These are phyloP conservation scores for Smutsia temminckii DNA, from an alignment of 2,797 vertebrate species.

Conservation along the genomic window DNA sequence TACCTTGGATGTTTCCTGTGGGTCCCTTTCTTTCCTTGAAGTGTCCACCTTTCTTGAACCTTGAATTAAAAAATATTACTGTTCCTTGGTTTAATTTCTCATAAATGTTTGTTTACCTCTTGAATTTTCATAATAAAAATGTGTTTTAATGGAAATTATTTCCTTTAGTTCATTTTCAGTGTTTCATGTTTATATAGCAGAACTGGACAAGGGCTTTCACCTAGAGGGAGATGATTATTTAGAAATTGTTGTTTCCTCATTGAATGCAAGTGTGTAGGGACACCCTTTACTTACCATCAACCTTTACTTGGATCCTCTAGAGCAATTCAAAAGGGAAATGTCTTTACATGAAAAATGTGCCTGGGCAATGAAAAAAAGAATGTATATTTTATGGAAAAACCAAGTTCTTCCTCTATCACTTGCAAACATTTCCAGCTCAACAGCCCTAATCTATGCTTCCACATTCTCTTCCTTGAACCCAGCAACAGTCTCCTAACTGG, in stretches of 20 bases:
- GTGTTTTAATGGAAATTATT: background rate
- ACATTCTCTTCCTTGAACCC: background rate
- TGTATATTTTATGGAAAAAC: background rate
- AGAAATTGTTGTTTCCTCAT: conserved; percentile 21
- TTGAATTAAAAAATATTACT: conserved; percentile 2
- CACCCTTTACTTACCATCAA: background rate
- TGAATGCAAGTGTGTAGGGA: background rate
- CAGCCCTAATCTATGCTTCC: background rate
- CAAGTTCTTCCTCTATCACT: background rate
- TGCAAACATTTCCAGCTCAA: background rate
- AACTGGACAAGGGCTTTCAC: background rate
- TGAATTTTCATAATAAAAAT: conserved; percentile 35
- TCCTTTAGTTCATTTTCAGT: conserved; percentile 11
- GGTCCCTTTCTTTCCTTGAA: background rate
- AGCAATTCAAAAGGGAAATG: conserved; percentile 33
- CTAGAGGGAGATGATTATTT: background rate
- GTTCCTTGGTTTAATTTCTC: background rate
- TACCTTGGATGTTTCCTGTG: background rate
- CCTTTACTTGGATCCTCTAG: conserved; percentile 28
- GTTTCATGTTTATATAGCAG: background rate
- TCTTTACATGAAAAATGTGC: background rate
- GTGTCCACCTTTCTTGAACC: background rate
- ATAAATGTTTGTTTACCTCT: conserved; percentile 12
- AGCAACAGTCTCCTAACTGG: background rate
- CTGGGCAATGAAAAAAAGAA: background rate